These are phyloP conservation scores for Drosophila setifemur DNA, from an alignment of 1,140 invertebrate species.

Conservation along the genomic window DNA sequence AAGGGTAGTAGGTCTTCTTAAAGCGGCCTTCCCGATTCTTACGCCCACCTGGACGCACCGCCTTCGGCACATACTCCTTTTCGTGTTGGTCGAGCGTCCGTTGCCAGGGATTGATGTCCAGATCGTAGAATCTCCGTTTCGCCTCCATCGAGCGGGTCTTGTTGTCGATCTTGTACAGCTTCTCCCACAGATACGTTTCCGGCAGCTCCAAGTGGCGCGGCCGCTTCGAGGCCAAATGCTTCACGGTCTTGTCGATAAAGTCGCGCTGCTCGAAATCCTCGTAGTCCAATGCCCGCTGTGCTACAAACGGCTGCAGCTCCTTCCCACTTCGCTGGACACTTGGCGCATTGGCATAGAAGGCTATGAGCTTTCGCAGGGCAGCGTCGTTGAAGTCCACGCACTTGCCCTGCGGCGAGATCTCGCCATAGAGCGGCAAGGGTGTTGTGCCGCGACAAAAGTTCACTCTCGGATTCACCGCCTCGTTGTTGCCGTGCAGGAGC, in stretches of 20 bases:
- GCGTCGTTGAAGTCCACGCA: constrained; percentile 92
- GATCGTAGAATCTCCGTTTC: constrained; percentile 87
- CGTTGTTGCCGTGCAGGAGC: constrained; percentile 85
- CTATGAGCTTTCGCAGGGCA: constrained; percentile 88
- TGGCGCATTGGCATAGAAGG: constrained; percentile 89
- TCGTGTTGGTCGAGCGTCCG: constrained; percentile 86
- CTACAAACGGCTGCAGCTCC: constrained; percentile 89
- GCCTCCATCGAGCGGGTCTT: constrained; percentile 87
- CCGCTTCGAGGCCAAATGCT: constrained; percentile 87
- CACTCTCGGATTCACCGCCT: constrained; percentile 86
- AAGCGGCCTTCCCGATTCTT: constrained; percentile 84
- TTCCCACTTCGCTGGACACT: constrained; percentile 83
- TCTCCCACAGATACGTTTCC: constrained; percentile 90
- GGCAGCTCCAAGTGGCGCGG: constrained; percentile 85
- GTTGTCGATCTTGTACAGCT: constrained; percentile 88
- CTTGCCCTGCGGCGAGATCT: constrained; percentile 86
- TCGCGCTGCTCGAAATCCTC: constrained; percentile 85
- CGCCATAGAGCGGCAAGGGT: constrained; percentile 89
- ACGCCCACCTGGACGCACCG: constrained; percentile 84
- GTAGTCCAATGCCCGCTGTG: constrained; percentile 86
- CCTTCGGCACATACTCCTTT: constrained; percentile 87
- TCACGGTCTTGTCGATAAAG: constrained; percentile 88
- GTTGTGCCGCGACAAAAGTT: constrained; percentile 93
- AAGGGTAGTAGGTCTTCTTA: constrained; percentile 86
- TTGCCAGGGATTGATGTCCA: constrained; percentile 84